phyloP scores from a whole-genome alignment of 1,140 invertebrate species.

The Caenorhabditis latens region DNA sequence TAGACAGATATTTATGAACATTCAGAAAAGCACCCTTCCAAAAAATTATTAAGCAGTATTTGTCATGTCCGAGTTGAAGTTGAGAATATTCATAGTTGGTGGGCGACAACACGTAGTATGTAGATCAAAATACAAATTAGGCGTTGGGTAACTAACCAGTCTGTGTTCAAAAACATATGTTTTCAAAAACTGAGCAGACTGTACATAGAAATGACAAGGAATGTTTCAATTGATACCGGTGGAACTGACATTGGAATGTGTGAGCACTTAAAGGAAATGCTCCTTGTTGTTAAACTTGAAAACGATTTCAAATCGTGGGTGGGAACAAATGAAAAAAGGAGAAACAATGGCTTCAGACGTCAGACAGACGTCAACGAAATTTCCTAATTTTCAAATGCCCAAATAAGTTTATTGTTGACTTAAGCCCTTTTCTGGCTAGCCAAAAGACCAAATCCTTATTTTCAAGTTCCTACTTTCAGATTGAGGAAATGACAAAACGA shows the following conservation, averaged over 20 bases:
- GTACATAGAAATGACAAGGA: too few relatives aligned
- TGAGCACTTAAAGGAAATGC: too few relatives aligned
- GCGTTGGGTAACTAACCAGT: too few relatives aligned
- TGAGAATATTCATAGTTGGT: neutral
- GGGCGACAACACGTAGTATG: neutral
- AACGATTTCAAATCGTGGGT: neutral
- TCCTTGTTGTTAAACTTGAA: too few relatives aligned
- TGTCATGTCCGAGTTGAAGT: neutral
- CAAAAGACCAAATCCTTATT: neutral
- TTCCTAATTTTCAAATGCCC: neutral
- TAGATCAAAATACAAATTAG: too few relatives aligned
- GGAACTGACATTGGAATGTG: too few relatives aligned
- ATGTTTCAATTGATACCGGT: too few relatives aligned
- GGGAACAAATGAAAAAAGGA: neutral
- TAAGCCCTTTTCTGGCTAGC: neutral
- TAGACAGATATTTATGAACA: too few relatives aligned
- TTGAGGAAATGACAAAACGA: conserved; percentile 29
- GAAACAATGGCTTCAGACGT: conserved; percentile 38
- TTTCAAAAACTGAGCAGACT: too few relatives aligned
- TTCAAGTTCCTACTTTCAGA: neutral
- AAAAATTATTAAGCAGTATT: too few relatives aligned
- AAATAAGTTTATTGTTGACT: conserved; percentile 30
- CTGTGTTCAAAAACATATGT: too few relatives aligned
- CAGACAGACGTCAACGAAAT: conserved; percentile 1
- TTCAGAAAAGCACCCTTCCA: too few relatives aligned